Evolutionary conservation across 1,140 invertebrate species (phyloP).

Genomic region (Trichogramma pretiosum): DNA sequence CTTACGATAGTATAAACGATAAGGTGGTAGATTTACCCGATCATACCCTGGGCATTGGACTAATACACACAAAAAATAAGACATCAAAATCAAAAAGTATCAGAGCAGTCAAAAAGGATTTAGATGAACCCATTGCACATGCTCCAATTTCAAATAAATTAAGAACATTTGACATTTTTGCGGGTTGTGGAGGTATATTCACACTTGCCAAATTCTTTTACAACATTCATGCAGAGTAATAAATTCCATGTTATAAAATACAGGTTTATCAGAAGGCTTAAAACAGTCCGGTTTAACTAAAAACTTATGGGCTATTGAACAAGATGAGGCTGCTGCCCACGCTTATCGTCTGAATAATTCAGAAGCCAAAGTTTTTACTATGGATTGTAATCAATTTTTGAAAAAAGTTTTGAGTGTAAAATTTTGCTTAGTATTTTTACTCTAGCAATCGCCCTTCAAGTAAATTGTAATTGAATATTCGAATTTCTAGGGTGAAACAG

Average conservation of each 20-base stretch:
- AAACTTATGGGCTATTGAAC: constrained; percentile 75
- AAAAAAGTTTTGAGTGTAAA: constrained; percentile 42
- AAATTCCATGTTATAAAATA: background rate
- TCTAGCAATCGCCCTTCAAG: background rate
- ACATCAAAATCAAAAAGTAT: constrained; percentile 65
- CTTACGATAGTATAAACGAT: constrained; percentile 54
- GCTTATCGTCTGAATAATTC: constrained; percentile 75
- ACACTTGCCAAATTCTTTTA: constrained; percentile 6
- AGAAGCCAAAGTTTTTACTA: constrained; percentile 63
- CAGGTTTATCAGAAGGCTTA: constrained; percentile 58
- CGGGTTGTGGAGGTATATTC: constrained; percentile 70
- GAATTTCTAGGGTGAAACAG: constrained; percentile 42
- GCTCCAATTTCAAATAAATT: constrained; percentile 45
- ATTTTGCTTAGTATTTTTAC: constrained; percentile 39
- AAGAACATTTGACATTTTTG: constrained; percentile 74
- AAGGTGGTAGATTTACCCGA: constrained; percentile 56
- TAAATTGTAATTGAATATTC: background rate
- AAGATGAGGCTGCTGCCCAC: constrained; percentile 66
- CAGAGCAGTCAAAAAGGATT: constrained; percentile 30
- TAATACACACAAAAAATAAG: constrained; percentile 53
- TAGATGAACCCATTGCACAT: constrained; percentile 29
- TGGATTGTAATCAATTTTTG: constrained; percentile 73
- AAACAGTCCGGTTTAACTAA: constrained; percentile 62
- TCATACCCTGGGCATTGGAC: constrained; percentile 51
- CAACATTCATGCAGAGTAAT: background rate